phyloP scores from a whole-genome alignment of 2,888 invertebrate genomes.

The Philhelius pedissequus region DNA sequence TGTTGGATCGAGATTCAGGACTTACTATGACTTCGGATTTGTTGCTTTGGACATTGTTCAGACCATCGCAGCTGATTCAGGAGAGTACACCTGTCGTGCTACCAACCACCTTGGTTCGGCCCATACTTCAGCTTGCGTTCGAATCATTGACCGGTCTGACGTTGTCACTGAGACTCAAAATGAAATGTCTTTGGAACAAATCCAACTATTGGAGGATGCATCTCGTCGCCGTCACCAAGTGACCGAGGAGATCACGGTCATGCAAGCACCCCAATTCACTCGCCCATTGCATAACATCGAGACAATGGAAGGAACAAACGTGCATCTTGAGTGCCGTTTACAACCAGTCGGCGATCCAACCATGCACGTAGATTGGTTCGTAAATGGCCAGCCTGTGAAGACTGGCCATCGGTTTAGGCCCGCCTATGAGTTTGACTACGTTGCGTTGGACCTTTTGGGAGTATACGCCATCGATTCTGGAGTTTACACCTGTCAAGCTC shows the following conservation, averaged over 20 bases:
- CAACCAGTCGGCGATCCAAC: constrained; percentile 95
- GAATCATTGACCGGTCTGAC: constrained; percentile 89
- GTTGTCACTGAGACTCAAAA: constrained; percentile 94
- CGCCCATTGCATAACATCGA: constrained; percentile 93
- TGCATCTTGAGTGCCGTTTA: constrained; percentile 93
- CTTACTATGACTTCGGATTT: constrained; percentile 98
- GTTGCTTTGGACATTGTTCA: constrained; percentile 97
- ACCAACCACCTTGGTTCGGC: constrained; percentile 96
- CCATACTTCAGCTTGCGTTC: constrained; percentile 93
- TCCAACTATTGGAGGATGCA: constrained; percentile 92
- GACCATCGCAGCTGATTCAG: constrained; percentile 95
- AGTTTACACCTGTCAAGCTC: constrained; percentile 96
- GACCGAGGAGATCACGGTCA: constrained; percentile 89
- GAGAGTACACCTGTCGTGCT: constrained; percentile 96
- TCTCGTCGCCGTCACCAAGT: constrained; percentile 85
- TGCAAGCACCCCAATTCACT: constrained; percentile 93
- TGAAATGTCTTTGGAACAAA: constrained; percentile 94
- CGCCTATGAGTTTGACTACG: constrained; percentile 97
- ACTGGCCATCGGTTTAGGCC: constrained; percentile 97
- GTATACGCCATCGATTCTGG: constrained; percentile 99
- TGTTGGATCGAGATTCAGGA: constrained; percentile 94
- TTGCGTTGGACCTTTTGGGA: constrained; percentile 95
- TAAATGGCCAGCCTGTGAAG: constrained; percentile 94
- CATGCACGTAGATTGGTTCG: constrained; percentile 97
- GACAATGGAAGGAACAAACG: constrained; percentile 93